Conservation (phyloP, 2,888 invertebrate species). For the Hydropsyche betteni region DNA sequence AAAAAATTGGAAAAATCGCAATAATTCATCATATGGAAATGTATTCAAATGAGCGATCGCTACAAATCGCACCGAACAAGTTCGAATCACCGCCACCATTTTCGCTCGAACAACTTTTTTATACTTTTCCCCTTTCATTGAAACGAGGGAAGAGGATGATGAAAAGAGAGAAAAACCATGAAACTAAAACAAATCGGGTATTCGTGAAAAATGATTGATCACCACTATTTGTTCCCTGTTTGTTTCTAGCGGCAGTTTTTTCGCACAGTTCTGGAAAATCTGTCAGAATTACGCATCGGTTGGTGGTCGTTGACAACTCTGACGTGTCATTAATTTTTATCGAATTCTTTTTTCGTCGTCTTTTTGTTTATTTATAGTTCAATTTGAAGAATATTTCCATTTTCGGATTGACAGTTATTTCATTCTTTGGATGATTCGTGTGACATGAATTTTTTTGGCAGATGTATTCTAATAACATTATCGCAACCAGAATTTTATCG, state of each 20-base stretch:
- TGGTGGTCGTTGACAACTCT: neutral
- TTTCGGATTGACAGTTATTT: too few relatives aligned
- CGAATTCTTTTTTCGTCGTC: too few relatives aligned
- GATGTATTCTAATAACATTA: too few relatives aligned
- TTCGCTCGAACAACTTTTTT: constrained; percentile 5
- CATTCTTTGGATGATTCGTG: too few relatives aligned
- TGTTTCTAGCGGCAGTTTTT: neutral
- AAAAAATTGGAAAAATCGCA: neutral
- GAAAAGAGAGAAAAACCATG: neutral
- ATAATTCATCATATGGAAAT: constrained; percentile 24
- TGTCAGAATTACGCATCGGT: constrained; percentile 15
- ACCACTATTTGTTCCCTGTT: neutral
- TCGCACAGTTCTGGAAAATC: constrained; percentile 5
- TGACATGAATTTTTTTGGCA: too few relatives aligned
- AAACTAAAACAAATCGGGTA: too few relatives aligned
- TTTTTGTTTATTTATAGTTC: too few relatives aligned
- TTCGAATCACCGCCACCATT: neutral
- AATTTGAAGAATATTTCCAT: too few relatives aligned
- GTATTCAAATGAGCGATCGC: constrained; percentile 19
- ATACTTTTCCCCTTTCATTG: neutral
- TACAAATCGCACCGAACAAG: constrained; percentile 1
- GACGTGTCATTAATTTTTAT: constrained; percentile 14
- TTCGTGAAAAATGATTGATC: neutral
- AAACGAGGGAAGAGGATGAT: neutral
- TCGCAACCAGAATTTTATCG: too few relatives aligned